Conservation (phyloP, 2,113 vertebrate genomes). For the sheep (Ovis aries) region ARS-UI_Ramb_v3.0 NC_056076.1:56058501-56059000, state of each 20-base stretch:
- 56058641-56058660: not conserved
- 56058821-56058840: not conserved
- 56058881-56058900: not conserved
- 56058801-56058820: not conserved
- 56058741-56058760: not conserved
- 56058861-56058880: not conserved
- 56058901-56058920: not conserved
- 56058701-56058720: not conserved
- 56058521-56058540: not conserved
- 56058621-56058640: not conserved
- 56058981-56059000: not conserved
- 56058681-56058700: not conserved
- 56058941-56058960: not conserved
- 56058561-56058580: not conserved
- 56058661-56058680: not conserved
- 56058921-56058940: not conserved
- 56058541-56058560: not conserved
- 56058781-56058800: not conserved
- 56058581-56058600: not conserved
- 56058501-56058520: not conserved
- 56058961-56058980: not conserved
- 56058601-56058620: not conserved
- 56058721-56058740: not conserved
- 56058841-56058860: not conserved
- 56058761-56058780: not conserved